A percentile compares a stretch with the other conserved stretches of the same genome.
These are phyloP conservation scores for Hoplodrina ambigua DNA, from an alignment of 2,888 invertebrate genomes.

Conservation along the genomic window DNA sequence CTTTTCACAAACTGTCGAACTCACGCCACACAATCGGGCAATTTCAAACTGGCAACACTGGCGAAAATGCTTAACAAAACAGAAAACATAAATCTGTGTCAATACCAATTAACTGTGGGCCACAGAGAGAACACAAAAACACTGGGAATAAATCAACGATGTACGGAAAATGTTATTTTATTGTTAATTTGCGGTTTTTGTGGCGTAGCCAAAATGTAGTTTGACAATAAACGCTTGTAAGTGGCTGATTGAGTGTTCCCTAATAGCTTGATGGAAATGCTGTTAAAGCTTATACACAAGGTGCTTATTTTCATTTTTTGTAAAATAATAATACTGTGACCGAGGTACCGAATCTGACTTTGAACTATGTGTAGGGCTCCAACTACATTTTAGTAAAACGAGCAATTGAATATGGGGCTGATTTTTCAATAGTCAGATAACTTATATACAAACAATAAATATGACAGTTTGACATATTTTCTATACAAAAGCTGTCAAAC, in stretches of 20 bases:
- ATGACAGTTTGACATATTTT: no score
- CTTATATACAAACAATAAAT: no score
- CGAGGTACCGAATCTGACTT: no score
- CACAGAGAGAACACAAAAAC: conserved; percentile 63
- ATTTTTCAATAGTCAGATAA: no score
- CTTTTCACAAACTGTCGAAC: conserved; percentile 52
- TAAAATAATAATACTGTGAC: no score
- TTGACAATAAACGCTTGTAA: conserved; percentile 16
- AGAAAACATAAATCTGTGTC: conserved; percentile 77
- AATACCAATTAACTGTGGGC: conserved; percentile 77
- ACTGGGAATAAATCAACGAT: conserved; percentile 63
- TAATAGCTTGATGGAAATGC: neutral
- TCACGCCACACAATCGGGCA: conserved; percentile 48
- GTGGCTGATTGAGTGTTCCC: neutral
- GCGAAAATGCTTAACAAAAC: conserved; percentile 67
- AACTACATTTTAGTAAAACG: no score
- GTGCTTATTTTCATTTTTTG: neutral
- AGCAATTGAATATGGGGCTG: no score
- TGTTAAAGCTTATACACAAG: no score
- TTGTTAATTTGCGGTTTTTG: conserved; percentile 56
- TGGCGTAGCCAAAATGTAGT: conserved; percentile 16
- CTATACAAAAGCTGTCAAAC: no score
- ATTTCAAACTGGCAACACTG: conserved; percentile 47
- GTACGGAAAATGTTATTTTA: conserved; percentile 55
- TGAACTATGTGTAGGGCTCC: no score